These are phyloP conservation scores for Piprites chloris DNA, from an alignment of 2,113 vertebrate species.

Conservation along the genomic window DNA sequence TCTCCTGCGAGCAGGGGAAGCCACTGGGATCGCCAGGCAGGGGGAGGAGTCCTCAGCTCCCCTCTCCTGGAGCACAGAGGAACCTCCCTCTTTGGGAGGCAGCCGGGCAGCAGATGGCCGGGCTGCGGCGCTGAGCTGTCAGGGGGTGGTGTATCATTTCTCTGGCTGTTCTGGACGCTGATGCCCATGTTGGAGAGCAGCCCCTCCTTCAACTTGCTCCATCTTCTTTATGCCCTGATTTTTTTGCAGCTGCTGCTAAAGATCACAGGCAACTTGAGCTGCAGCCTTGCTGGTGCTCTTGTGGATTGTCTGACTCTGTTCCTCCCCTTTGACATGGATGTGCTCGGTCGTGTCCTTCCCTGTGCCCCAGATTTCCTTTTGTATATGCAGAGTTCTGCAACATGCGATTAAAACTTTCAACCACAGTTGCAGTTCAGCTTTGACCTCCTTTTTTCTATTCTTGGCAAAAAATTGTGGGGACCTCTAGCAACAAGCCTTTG, in stretches of 20 bases:
- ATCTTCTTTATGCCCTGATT: conserved; percentile 14
- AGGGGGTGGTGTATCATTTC: conserved; percentile 18
- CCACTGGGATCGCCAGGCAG: neutral
- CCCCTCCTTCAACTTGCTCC: neutral
- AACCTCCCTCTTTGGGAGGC: neutral
- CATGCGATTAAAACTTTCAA: neutral
- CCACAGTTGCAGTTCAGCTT: neutral
- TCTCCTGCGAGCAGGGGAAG: neutral
- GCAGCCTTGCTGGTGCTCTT: neutral
- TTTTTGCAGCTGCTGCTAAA: conserved; percentile 38
- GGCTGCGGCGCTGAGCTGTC: neutral
- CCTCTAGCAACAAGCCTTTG: neutral
- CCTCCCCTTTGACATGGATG: neutral
- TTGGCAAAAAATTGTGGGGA: neutral
- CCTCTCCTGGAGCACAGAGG: neutral
- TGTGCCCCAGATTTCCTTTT: neutral
- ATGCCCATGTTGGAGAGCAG: conserved; percentile 6
- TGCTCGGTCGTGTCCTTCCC: neutral
- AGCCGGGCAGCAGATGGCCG: conserved; percentile 46
- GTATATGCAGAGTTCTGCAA: neutral
- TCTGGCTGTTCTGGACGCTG: conserved; percentile 1
- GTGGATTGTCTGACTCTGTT: neutral
- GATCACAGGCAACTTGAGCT: conserved; percentile 29
- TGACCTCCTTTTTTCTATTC: neutral
- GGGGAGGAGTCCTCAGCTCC: conserved; percentile 8